Conservation (phyloP, 2,797 vertebrate genomes). For the Myioborus melanocephalus region DNA sequence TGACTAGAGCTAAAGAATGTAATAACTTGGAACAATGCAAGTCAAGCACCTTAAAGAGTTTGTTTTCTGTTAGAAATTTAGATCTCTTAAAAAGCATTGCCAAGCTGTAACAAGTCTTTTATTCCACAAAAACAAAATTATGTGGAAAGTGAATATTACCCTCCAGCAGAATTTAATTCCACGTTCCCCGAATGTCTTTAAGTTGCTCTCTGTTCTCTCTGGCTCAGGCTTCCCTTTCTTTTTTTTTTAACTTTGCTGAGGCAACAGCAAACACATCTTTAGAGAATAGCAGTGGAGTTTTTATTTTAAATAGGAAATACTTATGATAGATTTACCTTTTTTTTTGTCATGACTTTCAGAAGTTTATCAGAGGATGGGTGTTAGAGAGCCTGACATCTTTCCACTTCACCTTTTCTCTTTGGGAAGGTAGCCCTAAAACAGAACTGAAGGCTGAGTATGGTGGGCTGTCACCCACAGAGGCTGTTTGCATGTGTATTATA, state of each 20-base stretch:
- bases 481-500: neutral
- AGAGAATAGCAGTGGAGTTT: neutral
- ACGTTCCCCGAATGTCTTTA: neutral
- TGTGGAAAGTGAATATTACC: neutral
- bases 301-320: neutral
- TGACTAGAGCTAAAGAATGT: neutral
- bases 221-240: neutral
- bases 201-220: neutral
- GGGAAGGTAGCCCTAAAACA: neutral
- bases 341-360: neutral
- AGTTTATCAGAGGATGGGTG: neutral
- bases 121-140: constrained; percentile 7
- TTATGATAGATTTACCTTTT: neutral
- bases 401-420: neutral
- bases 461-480: neutral
- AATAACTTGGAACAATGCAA: constrained; percentile 1
- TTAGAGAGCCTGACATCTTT: neutral
- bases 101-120: constrained; percentile 21
- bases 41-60: neutral
- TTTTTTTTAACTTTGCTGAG: neutral
- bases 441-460: neutral
- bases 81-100: neutral
- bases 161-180: neutral
- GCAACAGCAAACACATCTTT: neutral
- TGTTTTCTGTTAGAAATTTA: constrained; percentile 34